These are phyloP conservation scores for Onthophagus sagittarius DNA, from an alignment of 2,888 invertebrate species.

Conservation along the genomic window DNA sequence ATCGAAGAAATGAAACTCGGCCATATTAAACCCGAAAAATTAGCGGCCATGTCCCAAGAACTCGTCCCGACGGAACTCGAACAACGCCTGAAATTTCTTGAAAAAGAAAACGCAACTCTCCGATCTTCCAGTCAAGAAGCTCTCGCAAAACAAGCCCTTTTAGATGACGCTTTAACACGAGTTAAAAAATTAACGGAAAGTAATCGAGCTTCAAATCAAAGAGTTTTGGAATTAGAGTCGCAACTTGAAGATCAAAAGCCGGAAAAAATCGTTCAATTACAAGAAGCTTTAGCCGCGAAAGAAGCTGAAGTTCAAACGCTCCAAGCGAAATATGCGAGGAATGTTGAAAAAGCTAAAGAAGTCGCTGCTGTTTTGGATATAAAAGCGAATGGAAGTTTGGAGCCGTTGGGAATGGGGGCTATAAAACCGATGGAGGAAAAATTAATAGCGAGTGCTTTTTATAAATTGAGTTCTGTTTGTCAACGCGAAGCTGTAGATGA, in stretches of 20 bases:
- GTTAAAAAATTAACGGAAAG: conserved; percentile 72
- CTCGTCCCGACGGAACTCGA: conserved; percentile 72
- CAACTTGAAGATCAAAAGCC: conserved; percentile 59
- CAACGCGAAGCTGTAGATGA: conserved; percentile 81
- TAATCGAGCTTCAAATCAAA: conserved; percentile 74
- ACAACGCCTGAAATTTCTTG: conserved; percentile 78
- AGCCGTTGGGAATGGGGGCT: conserved; percentile 32
- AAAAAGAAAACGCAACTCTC: conserved; percentile 85
- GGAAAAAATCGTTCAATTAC: conserved; percentile 54
- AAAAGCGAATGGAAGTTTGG: conserved; percentile 54
- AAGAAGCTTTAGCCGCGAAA: conserved; percentile 65
- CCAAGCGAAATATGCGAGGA: conserved; percentile 83
- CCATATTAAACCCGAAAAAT: conserved; percentile 37
- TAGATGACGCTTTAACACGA: conserved; percentile 80
- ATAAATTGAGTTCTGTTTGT: conserved; percentile 68
- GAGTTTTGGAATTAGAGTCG: conserved; percentile 76
- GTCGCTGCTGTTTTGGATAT: conserved; percentile 83
- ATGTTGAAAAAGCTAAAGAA: conserved; percentile 88
- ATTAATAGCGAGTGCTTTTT: conserved; percentile 82
- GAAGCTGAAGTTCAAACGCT: conserved; percentile 74
- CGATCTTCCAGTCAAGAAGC: conserved; percentile 59
- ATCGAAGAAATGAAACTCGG: conserved; percentile 75
- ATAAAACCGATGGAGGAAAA: conserved; percentile 78
- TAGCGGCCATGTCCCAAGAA: conserved; percentile 66
- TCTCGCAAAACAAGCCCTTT: conserved; percentile 65